Evolutionary conservation across 2,797 vertebrate genomes (phyloP).

Genomic region (Poeciliopsis gracilis): DNA sequence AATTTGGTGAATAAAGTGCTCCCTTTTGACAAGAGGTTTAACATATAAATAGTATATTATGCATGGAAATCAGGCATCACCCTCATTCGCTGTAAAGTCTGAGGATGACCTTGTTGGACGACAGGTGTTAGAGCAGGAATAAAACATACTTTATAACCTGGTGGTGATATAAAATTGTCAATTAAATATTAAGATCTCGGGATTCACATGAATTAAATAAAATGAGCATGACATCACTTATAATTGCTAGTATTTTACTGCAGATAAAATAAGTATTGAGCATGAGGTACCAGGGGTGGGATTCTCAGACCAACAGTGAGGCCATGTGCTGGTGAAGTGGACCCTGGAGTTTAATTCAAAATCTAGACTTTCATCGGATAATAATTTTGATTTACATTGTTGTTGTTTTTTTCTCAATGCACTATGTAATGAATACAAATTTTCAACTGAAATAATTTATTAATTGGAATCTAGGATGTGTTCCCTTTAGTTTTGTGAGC

Average conservation of each 20-base stretch:
- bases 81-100: constrained; percentile 29
- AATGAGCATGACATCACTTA: constrained; percentile 56
- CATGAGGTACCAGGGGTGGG: not conserved
- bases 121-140: constrained; percentile 74
- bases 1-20: constrained; percentile 46
- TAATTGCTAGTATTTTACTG: constrained; percentile 24
- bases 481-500: no score
- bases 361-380: no score
- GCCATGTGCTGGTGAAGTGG: no score
- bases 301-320: no score
- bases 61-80: constrained; percentile 68
- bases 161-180: constrained; percentile 77
- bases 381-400: no score
- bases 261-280: constrained; percentile 3
- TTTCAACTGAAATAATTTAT: no score
- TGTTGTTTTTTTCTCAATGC: no score
- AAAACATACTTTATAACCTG: constrained; percentile 69
- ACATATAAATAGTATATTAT: constrained; percentile 58
- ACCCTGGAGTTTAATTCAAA: no score
- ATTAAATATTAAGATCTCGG: constrained; percentile 75
- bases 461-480: no score
- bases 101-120: constrained; percentile 75
- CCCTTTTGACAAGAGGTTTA: constrained; percentile 63
- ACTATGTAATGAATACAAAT: no score
- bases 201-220: constrained; percentile 65